Evolutionary conservation across 64 coral and sea anemone genomes (phyloP), one percentile per base, ranked within the genome.

Genomic region (Orbicella faveolata): DNA sequence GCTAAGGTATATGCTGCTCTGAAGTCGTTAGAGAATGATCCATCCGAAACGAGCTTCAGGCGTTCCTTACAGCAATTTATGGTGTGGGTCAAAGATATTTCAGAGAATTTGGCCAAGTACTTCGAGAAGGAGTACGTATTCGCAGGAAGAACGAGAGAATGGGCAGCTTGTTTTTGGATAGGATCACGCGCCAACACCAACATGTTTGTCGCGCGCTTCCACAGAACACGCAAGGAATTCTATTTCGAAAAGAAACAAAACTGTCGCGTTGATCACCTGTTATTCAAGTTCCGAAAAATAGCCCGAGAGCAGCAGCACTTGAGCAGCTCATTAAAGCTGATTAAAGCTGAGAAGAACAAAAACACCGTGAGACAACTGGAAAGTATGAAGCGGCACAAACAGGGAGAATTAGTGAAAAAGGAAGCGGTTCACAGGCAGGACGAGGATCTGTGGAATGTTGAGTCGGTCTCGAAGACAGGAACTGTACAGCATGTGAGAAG

Each of bases 321-420:
- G 87, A 89, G 52, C 87, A 77, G n/a, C 13, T 30, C 20, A 89
- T 89, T 23, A 89, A 89, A 62, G 73, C 73, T 2, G 87, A 89
- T 89, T 23, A 89, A 89, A 62, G 73, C 73, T 2, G 87, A 78
- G 30, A 89, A 89, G 11, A 74, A 34, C 1, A 89, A 89, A 23
- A 25, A 2, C 44, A 64, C 36, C 2, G 87, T 81, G n/a, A 81
- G 79, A 34, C 79, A 62, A 81, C 3, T 57, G 19, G 79, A 81
- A 15, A 81, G 20, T 18, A 81, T 81, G 23, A 81, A 81, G 35
- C 2, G 57, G 79, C 57, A 81, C 79, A 81, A 63, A 15, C 79
- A 81, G 10, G 57, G n/a, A 1, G 55, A 81, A 26, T 81, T 53
- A 33, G 54, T 81, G 63, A 26, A 48, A 75, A 41, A 41, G 39